Evolutionary conservation across 1,140 invertebrate species (phyloP).

Genomic region (Nomia melanderi): DNA sequence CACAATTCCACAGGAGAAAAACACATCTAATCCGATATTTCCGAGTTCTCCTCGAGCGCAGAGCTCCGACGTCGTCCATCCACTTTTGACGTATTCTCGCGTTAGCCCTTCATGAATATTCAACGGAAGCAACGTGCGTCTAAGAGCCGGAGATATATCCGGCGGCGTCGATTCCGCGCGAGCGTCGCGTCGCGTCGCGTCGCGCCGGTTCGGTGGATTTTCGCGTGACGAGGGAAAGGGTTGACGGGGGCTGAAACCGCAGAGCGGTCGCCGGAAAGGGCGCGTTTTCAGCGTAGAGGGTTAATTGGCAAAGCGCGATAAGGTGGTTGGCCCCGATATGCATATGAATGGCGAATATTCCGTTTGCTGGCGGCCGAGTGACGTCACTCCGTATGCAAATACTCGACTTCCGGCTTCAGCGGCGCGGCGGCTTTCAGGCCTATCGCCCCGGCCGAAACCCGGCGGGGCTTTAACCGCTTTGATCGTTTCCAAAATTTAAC

Average conservation of each 20-base stretch:
- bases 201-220: too few relatives aligned
- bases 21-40: too few relatives aligned
- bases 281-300: slow-evolving; percentile 34
- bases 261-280: neutral
- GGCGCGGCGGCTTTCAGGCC: slow-evolving; percentile 15
- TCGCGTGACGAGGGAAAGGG: slow-evolving; percentile 21
- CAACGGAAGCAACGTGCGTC: slow-evolving; percentile 36
- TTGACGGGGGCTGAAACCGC: neutral
- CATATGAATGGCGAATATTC: slow-evolving; percentile 68
- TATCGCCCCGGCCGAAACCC: slow-evolving; percentile 23
- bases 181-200: too few relatives aligned
- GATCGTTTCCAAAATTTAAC: slow-evolving; percentile 22
- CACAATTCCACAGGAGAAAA: too few relatives aligned
- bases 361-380: slow-evolving; percentile 44
- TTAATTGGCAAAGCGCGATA: slow-evolving; percentile 71
- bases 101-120: slow-evolving; percentile 53
- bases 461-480: slow-evolving; percentile 1
- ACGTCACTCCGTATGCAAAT: slow-evolving; percentile 65
- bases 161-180: slow-evolving; percentile 43
- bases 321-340: slow-evolving; percentile 65
- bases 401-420: slow-evolving; percentile 47
- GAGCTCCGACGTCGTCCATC: neutral
- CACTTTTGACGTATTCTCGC: slow-evolving; percentile 29
- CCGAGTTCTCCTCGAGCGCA: neutral
- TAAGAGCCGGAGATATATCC: slow-evolving; percentile 55